Evolutionary conservation across 1,140 invertebrate species (phyloP).

Genomic region (Camponotus pennsylvanicus): DNA sequence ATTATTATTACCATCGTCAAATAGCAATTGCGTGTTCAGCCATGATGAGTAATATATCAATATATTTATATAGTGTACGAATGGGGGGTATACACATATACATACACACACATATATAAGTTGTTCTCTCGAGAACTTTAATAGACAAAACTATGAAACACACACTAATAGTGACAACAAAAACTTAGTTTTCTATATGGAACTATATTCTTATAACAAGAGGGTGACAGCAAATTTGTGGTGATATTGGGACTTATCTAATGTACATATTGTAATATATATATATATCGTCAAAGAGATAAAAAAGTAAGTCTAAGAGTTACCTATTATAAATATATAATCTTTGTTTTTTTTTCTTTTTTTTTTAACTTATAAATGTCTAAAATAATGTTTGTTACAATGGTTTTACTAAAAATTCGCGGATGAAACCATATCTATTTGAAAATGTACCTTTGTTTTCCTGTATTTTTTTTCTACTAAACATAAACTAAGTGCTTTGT

Average conservation of each 20-base stretch:
- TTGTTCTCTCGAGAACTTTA: conserved; percentile 77
- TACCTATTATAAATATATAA: conserved; percentile 74
- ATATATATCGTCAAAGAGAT: conserved; percentile 80
- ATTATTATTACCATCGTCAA: conserved; percentile 66
- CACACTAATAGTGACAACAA: conserved; percentile 81
- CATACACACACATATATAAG: conserved; percentile 63
- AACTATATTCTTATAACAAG: conserved; percentile 85
- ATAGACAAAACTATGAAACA: conserved; percentile 74
- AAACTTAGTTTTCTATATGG: conserved; percentile 86
- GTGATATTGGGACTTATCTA: conserved; percentile 83
- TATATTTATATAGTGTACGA: conserved; percentile 69
- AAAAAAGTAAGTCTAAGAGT: conserved; percentile 82
- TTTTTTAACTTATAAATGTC: conserved; percentile 79
- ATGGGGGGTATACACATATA: too few species aligned
- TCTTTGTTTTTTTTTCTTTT: conserved; percentile 44
- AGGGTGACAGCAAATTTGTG: conserved; percentile 73
- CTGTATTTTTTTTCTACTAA: conserved; percentile 54
- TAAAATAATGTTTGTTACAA: conserved; percentile 72
- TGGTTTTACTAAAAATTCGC: conserved; percentile 68
- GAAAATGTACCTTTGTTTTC: conserved; percentile 39
- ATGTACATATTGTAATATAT: conserved; percentile 85
- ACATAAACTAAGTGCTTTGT: conserved; percentile 54
- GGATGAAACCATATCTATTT: conserved; percentile 52
- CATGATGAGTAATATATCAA: conserved; percentile 67
- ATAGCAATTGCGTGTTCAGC: conserved; percentile 79